A percentile compares a stretch with the other conserved stretches of the same genome.
These are phyloP conservation scores for Sphenopsis melanotis DNA, from an alignment of 2,797 vertebrate genomes.

Conservation along the genomic window DNA sequence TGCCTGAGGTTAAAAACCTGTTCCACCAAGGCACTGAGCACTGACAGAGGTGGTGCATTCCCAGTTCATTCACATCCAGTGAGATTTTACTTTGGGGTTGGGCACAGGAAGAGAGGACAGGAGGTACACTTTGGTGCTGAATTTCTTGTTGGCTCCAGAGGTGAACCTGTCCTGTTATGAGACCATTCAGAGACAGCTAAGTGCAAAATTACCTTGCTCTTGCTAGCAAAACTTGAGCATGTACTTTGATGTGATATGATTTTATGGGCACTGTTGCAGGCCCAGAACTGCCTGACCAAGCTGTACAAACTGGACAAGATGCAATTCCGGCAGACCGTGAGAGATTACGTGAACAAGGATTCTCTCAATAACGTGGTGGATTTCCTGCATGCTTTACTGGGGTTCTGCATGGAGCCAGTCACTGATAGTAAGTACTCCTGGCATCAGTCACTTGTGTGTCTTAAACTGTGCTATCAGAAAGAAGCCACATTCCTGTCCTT, in stretches of 20 bases:
- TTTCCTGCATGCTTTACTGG: constrained; percentile 97
- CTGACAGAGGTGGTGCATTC: neutral
- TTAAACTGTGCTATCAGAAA: neutral
- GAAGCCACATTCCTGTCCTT: neutral
- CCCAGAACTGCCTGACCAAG: constrained; percentile 94
- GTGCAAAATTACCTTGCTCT: neutral
- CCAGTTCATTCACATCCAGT: neutral
- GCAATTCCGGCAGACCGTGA: constrained; percentile 97
- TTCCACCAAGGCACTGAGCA: neutral
- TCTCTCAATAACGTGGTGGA: constrained; percentile 99
- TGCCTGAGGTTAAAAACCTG: neutral
- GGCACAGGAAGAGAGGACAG: neutral
- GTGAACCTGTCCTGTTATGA: neutral
- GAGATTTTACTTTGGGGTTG: neutral
- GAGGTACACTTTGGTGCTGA: neutral
- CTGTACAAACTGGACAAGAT: constrained; percentile 97
- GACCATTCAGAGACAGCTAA: neutral
- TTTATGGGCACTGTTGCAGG: constrained; percentile 76
- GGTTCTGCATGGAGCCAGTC: constrained; percentile 99
- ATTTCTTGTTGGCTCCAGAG: neutral
- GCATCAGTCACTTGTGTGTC: neutral
- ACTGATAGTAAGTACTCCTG: constrained; percentile 91
- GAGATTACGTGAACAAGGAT: constrained; percentile 97
- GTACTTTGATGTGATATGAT: constrained; percentile 51
- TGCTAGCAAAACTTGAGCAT: neutral